phyloP scores from a whole-genome alignment of 2,888 invertebrate species.

The Tetramorium bicarinatum region DNA sequence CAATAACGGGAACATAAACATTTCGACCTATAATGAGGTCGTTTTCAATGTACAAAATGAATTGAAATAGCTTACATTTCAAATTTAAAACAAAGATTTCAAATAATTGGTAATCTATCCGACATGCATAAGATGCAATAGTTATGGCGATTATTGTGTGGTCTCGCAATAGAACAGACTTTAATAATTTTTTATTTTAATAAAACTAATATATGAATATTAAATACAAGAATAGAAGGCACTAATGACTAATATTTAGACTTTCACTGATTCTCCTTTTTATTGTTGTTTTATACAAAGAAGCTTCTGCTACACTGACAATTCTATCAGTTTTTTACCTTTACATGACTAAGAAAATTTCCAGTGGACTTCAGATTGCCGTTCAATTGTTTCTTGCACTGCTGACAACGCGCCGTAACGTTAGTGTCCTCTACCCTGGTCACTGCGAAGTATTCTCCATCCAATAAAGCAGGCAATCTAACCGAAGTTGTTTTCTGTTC shows the following conservation, averaged over 20 bases:
- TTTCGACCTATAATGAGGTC: too few relatives aligned
- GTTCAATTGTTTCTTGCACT: slow-evolving; percentile 84
- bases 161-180: too few relatives aligned
- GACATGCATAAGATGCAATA: too few relatives aligned
- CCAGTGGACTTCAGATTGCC: slow-evolving; percentile 85
- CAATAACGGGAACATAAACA: too few relatives aligned
- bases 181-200: too few relatives aligned
- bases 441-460: slow-evolving; percentile 84
- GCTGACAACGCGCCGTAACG: slow-evolving; percentile 84
- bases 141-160: too few relatives aligned
- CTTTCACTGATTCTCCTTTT: too few relatives aligned
- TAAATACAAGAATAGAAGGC: not conserved
- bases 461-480: slow-evolving; percentile 84
- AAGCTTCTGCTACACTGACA: not conserved
- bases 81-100: too few relatives aligned
- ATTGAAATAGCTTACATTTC: too few relatives aligned
- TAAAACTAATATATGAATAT: not conserved
- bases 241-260: not conserved
- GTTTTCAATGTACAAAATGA: too few relatives aligned
- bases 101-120: too few relatives aligned
- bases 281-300: not conserved
- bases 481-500: slow-evolving; percentile 82
- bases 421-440: slow-evolving; percentile 85
- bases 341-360: slow-evolving; percentile 85
- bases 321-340: slow-evolving; percentile 74